Percentiles rank a stretch among this genome's conserved stretches.
phyloP scores from a whole-genome alignment of 2,797 vertebrate genomes.

The Rhinophrynus dorsalis region DNA sequence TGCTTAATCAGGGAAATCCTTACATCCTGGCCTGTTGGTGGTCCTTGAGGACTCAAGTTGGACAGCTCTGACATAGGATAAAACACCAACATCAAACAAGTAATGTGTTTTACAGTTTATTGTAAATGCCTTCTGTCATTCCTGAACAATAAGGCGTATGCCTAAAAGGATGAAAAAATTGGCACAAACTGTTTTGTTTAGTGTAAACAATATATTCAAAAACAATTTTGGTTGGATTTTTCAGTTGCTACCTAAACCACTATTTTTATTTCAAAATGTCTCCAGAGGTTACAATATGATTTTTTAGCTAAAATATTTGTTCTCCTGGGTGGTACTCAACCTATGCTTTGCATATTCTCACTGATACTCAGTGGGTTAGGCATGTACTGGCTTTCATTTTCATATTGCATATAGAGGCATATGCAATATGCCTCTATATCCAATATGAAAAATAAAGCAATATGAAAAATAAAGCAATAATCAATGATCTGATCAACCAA shows the following conservation, averaged over 20 bases:
- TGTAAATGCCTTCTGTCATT: not conserved
- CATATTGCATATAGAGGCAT: too few relatives aligned
- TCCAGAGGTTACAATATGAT: slow-evolving; percentile 5
- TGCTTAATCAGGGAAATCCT: not conserved
- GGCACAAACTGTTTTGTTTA: slow-evolving; percentile 17
- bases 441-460: too few relatives aligned
- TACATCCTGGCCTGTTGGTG: not conserved
- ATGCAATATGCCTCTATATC: too few relatives aligned
- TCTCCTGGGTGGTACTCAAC: too few relatives aligned
- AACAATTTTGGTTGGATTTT: not conserved
- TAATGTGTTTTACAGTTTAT: not conserved
- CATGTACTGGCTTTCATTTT: too few relatives aligned
- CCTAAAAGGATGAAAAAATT: not conserved
- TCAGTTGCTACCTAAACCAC: not conserved
- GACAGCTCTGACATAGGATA: not conserved
- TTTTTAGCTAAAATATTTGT: not conserved
- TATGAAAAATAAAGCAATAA: too few relatives aligned
- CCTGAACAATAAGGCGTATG: not conserved
- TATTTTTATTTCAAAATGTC: slow-evolving; percentile 6
- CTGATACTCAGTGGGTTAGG: too few relatives aligned
- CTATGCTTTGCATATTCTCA: too few relatives aligned
- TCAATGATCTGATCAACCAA: too few relatives aligned
- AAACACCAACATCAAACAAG: not conserved
- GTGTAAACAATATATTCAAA: not conserved
- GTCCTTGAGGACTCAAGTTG: not conserved